Conservation (phyloP, 2,888 invertebrate species). For the Pycnomerus fuliginosus region DNA sequence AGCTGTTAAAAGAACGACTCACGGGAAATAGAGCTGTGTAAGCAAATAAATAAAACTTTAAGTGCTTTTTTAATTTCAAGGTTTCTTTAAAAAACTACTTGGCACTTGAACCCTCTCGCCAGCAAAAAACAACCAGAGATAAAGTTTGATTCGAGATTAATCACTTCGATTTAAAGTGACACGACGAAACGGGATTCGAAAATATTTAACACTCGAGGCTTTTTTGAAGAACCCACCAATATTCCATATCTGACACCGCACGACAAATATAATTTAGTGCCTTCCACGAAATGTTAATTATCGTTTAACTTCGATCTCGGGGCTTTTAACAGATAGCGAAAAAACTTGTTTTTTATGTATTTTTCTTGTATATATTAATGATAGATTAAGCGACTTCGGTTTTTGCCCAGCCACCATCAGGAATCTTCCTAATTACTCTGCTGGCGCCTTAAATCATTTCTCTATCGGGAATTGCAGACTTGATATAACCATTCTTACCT, state of each 20-base stretch:
- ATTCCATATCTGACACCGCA: conserved; percentile 2
- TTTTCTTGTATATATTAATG: conserved; percentile 23
- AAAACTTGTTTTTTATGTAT: conserved; percentile 22
- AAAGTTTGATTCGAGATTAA: conserved; percentile 27
- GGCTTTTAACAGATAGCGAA: conserved; percentile 22
- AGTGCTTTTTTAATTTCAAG: conserved; percentile 28
- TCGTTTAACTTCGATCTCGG: conserved; percentile 4
- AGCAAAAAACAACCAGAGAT: conserved; percentile 27
- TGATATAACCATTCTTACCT: too few species aligned
- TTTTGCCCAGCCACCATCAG: too few species aligned
- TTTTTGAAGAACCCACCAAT: conserved; percentile 9
- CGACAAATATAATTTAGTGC: too few species aligned
- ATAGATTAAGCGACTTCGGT: conserved; percentile 18
- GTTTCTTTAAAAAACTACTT: conserved; percentile 23
- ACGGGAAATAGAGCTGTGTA: conserved; percentile 26
- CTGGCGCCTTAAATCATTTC: too few species aligned
- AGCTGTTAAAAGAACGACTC: conserved; percentile 31
- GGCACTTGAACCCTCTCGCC: conserved; percentile 7
- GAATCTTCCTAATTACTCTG: too few species aligned
- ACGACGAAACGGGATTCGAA: conserved; percentile 15
- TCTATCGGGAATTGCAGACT: too few species aligned
- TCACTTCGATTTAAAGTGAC: conserved; percentile 23
- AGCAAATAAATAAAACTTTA: conserved; percentile 27
- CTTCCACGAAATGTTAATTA: too few species aligned
- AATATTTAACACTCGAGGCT: conserved; percentile 24